Conservation (phyloP, 30 jellyfish, hydroid and myxozoan species). For the Cassiopea xamachana region DNA sequence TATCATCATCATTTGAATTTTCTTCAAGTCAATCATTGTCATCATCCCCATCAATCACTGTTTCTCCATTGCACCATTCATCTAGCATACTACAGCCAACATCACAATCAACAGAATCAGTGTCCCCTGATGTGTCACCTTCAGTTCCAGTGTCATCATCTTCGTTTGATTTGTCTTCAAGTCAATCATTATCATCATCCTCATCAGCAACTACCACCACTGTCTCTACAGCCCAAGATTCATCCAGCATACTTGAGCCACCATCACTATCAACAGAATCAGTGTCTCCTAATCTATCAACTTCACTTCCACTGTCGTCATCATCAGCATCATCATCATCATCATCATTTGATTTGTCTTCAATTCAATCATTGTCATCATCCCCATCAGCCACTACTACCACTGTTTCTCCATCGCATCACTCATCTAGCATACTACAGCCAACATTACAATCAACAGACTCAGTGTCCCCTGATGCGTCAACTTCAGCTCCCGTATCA, state of each 20-base stretch:
- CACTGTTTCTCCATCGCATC: not conserved
- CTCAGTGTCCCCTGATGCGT: not conserved
- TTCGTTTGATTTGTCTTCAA: not conserved
- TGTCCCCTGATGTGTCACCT: not conserved
- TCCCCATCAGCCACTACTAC: not conserved
- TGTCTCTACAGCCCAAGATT: not conserved
- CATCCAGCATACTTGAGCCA: not conserved
- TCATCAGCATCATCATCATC: not conserved
- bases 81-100: no score
- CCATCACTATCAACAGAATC: no score
- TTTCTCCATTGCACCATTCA: not conserved
- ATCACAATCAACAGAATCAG: not conserved
- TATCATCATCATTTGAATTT: not conserved
- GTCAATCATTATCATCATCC: not conserved
- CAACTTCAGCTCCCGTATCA: not conserved
- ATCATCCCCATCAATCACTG: not conserved
- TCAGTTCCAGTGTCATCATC: not conserved
- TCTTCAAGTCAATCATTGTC: not conserved
- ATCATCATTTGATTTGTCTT: not conserved
- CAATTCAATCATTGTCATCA: not conserved
- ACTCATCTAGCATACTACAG: no score
- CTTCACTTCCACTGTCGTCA: not conserved
- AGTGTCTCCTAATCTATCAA: not conserved
- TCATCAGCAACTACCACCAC: not conserved
- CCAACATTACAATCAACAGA: no score